Percentiles rank a stretch among this genome's conserved stretches.
Evolutionary conservation across 2,113 vertebrate species (phyloP).

Genomic region (Heliornis fulica): DNA sequence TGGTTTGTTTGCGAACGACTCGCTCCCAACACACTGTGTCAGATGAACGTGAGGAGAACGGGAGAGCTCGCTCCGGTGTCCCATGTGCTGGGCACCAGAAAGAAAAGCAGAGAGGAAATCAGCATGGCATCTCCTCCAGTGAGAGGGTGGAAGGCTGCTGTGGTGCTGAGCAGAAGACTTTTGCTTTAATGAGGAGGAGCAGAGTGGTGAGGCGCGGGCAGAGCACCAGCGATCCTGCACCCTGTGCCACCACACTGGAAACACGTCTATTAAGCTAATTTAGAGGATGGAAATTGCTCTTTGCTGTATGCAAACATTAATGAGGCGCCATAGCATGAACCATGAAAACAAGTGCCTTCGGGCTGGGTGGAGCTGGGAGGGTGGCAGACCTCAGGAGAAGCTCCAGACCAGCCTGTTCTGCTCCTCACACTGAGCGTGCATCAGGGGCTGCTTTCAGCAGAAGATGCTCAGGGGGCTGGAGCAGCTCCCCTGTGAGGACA

Average conservation of each 20-base stretch:
- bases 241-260: background rate
- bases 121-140: background rate
- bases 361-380: background rate
- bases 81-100: background rate
- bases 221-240: background rate
- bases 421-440: background rate
- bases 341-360: background rate
- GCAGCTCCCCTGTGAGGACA: too few species aligned
- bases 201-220: background rate
- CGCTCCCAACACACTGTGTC: background rate
- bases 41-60: background rate
- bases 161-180: background rate
- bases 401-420: background rate
- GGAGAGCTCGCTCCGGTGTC: background rate
- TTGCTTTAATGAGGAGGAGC: background rate
- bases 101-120: background rate
- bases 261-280: background rate
- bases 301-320: background rate
- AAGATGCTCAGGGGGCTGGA: too few species aligned
- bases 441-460: background rate
- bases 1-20: conserved; percentile 42
- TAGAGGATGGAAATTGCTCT: background rate
- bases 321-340: background rate
- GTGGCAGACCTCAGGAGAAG: background rate
- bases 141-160: background rate